phyloP scores from a whole-genome alignment of 1,140 invertebrate species.

The Coptotermes formosanus region DNA sequence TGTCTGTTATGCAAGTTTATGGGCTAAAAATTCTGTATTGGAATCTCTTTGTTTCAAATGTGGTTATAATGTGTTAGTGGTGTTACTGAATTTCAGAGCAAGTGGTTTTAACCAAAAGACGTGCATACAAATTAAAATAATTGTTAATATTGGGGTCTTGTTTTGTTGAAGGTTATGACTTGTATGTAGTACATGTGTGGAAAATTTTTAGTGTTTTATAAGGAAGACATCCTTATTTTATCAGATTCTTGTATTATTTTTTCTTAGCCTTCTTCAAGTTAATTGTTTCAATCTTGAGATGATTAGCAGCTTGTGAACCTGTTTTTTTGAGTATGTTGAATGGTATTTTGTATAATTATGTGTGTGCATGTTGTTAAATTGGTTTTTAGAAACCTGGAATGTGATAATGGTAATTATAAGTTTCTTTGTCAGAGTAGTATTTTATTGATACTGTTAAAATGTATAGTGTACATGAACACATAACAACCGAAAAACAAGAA shows the following conservation, averaged over 20 bases:
- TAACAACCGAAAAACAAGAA: not conserved
- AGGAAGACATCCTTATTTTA: not conserved
- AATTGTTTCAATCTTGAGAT: not conserved
- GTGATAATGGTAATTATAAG: conserved; percentile 8
- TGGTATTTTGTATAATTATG: not conserved
- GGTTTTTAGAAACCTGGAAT: not conserved
- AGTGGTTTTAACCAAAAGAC: not conserved
- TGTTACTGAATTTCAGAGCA: not conserved
- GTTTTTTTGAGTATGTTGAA: not conserved
- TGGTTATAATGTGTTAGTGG: not conserved
- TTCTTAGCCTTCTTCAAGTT: not conserved
- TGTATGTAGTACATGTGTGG: not conserved
- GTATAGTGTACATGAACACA: not conserved
- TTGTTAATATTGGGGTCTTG: not conserved
- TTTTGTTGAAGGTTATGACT: not conserved
- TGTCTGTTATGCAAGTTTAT: too few relatives aligned
- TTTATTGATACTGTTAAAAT: not conserved
- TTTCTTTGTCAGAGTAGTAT: not conserved
- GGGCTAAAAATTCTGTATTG: not conserved
- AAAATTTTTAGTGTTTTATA: not conserved
- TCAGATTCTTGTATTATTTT: not conserved
- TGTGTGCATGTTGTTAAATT: not conserved
- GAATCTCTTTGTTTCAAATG: not conserved
- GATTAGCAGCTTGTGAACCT: not conserved
- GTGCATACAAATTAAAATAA: not conserved